These are phyloP conservation scores for Tetramorium alpestre DNA, from an alignment of 1,140 invertebrate species.

Conservation along the genomic window DNA sequence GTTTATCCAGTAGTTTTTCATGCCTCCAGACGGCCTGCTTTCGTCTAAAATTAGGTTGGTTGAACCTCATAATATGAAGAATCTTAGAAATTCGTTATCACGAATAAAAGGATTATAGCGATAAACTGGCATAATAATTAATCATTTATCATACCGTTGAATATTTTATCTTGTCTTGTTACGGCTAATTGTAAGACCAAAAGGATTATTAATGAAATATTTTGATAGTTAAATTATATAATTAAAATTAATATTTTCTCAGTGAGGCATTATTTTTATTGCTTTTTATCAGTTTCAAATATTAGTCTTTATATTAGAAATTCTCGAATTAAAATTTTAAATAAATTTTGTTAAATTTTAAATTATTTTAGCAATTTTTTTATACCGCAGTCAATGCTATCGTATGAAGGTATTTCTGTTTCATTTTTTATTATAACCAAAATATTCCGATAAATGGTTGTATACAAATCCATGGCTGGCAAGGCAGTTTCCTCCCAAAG, in stretches of 20 bases:
- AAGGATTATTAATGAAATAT: neutral
- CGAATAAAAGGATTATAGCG: neutral
- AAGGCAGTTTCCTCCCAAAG: conserved; percentile 51
- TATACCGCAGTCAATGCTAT: neutral
- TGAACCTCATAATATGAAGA: neutral
- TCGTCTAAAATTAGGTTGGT: neutral
- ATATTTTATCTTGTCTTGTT: conserved; percentile 3
- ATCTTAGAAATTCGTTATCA: conserved; percentile 14
- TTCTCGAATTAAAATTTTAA: neutral
- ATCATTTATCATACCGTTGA: neutral
- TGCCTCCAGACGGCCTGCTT: neutral
- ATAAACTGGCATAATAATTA: neutral
- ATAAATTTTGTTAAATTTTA: neutral
- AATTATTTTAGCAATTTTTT: neutral
- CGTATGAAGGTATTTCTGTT: conserved; percentile 33
- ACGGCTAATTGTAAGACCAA: neutral
- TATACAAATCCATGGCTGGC: conserved; percentile 36
- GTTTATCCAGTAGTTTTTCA: neutral
- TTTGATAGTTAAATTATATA: neutral
- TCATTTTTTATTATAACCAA: neutral
- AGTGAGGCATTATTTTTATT: neutral
- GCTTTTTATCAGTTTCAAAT: neutral
- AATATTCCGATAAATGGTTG: conserved; percentile 15
- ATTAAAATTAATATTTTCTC: neutral
- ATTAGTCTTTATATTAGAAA: neutral